Conservation (phyloP, 2,888 invertebrate genomes). For the Hartigia nigra region DNA sequence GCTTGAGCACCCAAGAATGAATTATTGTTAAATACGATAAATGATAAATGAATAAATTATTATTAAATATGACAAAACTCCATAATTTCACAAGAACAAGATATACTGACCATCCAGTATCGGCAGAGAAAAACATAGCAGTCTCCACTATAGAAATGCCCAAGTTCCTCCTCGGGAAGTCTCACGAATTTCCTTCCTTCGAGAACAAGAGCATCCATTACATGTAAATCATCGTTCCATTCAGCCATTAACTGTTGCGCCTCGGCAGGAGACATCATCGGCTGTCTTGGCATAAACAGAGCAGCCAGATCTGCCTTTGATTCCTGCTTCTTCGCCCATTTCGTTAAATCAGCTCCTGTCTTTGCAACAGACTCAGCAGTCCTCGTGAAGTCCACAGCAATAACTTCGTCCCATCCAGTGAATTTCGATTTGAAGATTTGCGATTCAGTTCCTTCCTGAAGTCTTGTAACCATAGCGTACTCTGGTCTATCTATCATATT, state of each 20-base stretch:
- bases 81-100: neutral
- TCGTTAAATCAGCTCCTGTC: slow-evolving; percentile 94
- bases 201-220: slow-evolving; percentile 97
- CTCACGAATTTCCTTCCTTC: slow-evolving; percentile 98
- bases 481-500: slow-evolving; percentile 92
- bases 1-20: slow-evolving; percentile 37
- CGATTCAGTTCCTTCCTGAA: slow-evolving; percentile 92
- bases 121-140: slow-evolving; percentile 98
- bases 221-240: slow-evolving; percentile 98
- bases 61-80: neutral
- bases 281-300: slow-evolving; percentile 94
- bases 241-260: slow-evolving; percentile 91
- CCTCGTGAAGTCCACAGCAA: slow-evolving; percentile 98
- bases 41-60: neutral
- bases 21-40: neutral
- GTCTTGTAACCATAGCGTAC: slow-evolving; percentile 88
- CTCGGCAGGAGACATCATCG: slow-evolving; percentile 84
- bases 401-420: slow-evolving; percentile 97
- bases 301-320: slow-evolving; percentile 95
- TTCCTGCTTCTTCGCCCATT: slow-evolving; percentile 91
- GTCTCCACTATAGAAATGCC: slow-evolving; percentile 91
- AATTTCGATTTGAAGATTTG: slow-evolving; percentile 98
- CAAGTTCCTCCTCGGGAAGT: slow-evolving; percentile 93
- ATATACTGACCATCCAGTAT: slow-evolving; percentile 79
- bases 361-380: slow-evolving; percentile 97